A percentile compares a stretch with the other conserved stretches of the same genome.
These are phyloP conservation scores for Mallotus villosus DNA, from an alignment of 2,797 vertebrate species.

Conservation along the genomic window DNA sequence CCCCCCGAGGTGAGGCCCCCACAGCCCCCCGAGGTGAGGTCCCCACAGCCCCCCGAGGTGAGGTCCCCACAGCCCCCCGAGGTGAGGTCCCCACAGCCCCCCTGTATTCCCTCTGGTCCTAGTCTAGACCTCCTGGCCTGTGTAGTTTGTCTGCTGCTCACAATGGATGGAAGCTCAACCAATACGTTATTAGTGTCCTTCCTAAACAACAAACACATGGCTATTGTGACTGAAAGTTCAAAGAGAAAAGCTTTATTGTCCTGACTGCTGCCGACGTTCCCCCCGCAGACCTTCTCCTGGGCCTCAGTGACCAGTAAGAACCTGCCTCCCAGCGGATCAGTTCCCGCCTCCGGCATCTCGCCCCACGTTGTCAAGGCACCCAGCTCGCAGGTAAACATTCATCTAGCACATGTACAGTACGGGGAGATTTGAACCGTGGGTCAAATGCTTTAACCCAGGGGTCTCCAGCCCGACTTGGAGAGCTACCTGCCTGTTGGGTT, in stretches of 20 bases:
- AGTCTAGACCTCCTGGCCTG: not conserved
- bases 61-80: too few relatives aligned
- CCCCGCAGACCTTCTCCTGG: slow-evolving; percentile 96
- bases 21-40: slow-evolving; percentile 83
- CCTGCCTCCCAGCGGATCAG: slow-evolving; percentile 94
- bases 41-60: slow-evolving; percentile 90
- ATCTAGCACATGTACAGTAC: slow-evolving; percentile 53
- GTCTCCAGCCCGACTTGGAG: too few relatives aligned
- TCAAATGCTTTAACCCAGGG: not conserved
- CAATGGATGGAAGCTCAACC: too few relatives aligned
- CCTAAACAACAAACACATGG: not conserved
- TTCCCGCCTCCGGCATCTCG: slow-evolving; percentile 92
- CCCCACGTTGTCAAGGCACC: slow-evolving; percentile 95
- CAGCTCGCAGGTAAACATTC: slow-evolving; percentile 89
- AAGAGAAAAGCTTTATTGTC: not conserved
- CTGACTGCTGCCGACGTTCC: slow-evolving; percentile 55
- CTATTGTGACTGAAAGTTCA: not conserved
- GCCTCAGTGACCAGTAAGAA: slow-evolving; percentile 99
- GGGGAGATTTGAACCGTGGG: not conserved
- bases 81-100: too few relatives aligned
- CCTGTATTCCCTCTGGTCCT: not conserved
- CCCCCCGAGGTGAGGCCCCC: too few relatives aligned
- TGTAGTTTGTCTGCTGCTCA: too few relatives aligned
- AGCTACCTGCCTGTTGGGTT: too few relatives aligned
- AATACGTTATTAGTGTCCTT: not conserved